Evolutionary conservation across 30 jellyfish, hydroid and myxozoan genomes (phyloP).

Genomic region (Phacellophora camtschatica): DNA sequence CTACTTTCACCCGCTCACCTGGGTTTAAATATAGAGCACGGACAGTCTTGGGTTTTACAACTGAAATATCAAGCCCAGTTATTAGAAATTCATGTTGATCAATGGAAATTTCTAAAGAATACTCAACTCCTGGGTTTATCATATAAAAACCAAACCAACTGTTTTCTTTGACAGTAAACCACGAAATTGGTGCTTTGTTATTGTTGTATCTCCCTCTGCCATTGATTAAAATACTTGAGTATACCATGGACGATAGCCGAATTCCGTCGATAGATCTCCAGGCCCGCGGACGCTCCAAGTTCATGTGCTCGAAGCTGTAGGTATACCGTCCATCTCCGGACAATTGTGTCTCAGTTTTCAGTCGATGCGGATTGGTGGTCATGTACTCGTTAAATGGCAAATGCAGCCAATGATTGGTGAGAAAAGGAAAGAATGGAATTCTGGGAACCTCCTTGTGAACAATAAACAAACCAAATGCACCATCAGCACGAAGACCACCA

Average conservation of each 20-base stretch:
- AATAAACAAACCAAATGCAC: conserved; percentile 39
- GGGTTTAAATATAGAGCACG: conserved; percentile 73
- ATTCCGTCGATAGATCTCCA: conserved; percentile 32
- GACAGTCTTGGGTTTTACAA: conserved; percentile 61
- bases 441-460: conserved; percentile 18
- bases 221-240: conserved; percentile 29
- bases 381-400: conserved; percentile 27
- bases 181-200: conserved; percentile 45
- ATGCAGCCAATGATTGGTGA: conserved; percentile 39
- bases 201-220: conserved; percentile 50
- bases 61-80: conserved; percentile 55
- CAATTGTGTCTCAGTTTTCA: neutral
- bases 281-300: conserved; percentile 16
- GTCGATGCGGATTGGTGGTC: conserved; percentile 25
- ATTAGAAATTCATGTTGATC: conserved; percentile 62
- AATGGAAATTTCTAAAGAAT: conserved; percentile 69
- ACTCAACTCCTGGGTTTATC: conserved; percentile 67
- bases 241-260: conserved; percentile 26
- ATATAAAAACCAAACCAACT: conserved; percentile 58
- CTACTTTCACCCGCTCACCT: conserved; percentile 75
- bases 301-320: neutral
- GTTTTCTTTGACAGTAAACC: conserved; percentile 54
- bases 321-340: conserved; percentile 26
- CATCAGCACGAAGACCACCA: conserved; percentile 55
- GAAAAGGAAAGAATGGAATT: conserved; percentile 22